Percentiles rank a stretch among this genome's conserved stretches.
These are phyloP conservation scores for Liasis olivaceus DNA, from an alignment of 2,797 vertebrate species.

Conservation along the genomic window DNA sequence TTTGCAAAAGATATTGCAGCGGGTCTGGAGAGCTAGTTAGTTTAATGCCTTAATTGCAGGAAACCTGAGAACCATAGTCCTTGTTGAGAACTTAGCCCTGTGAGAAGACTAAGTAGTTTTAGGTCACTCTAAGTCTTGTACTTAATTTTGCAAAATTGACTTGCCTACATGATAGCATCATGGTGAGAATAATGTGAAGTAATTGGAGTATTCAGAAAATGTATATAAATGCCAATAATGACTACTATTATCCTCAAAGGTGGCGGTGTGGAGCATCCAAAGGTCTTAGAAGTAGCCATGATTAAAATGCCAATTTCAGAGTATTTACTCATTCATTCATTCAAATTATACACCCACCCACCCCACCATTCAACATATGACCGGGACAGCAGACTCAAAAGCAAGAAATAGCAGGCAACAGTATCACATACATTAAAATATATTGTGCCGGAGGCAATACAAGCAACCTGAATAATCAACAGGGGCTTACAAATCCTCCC, in stretches of 20 bases:
- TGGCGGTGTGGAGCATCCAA: neutral
- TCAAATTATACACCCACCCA: neutral
- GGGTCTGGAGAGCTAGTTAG: neutral
- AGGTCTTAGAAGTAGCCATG: neutral
- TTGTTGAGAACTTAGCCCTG: neutral
- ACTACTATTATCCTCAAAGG: neutral
- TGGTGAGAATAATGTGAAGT: neutral
- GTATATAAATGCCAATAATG: neutral
- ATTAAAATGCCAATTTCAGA: neutral
- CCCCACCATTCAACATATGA: neutral
- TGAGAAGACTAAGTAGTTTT: neutral
- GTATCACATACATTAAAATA: neutral
- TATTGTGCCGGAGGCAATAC: neutral
- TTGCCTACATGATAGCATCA: neutral
- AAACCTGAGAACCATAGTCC: neutral
- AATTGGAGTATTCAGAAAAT: neutral
- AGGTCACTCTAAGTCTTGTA: neutral
- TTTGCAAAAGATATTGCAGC: neutral
- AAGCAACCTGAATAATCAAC: neutral
- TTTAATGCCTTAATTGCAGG: neutral
- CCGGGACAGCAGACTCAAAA: neutral
- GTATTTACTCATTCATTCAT: neutral
- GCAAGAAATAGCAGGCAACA: neutral
- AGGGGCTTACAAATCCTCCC: neutral
- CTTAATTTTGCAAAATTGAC: neutral